A percentile compares a stretch with the other conserved stretches of the same genome.
phyloP scores from a whole-genome alignment of 2,797 vertebrate species.

The Ataeniobius toweri region DNA sequence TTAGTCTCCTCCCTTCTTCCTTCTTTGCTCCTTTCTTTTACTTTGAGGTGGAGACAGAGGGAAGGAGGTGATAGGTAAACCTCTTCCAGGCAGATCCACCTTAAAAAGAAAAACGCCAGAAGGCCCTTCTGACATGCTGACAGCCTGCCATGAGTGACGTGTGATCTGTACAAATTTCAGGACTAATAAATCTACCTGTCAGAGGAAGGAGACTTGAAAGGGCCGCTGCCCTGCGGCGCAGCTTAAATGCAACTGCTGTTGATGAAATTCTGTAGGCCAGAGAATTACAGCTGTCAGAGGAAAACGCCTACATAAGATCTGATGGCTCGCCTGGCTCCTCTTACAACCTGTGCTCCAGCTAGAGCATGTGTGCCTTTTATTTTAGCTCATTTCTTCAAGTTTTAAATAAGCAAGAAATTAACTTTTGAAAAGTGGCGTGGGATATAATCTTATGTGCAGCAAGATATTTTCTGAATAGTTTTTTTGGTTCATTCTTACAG shows the following conservation, averaged over 20 bases:
- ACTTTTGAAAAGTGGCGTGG: conserved; percentile 53
- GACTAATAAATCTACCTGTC: conserved; percentile 99
- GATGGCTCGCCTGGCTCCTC: conserved; percentile 80
- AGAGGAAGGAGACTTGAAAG: conserved; percentile 97
- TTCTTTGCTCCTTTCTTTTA: not conserved
- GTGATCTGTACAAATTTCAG: conserved; percentile 99
- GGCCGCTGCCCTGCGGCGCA: conserved; percentile 91
- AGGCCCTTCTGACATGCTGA: conserved; percentile 86
- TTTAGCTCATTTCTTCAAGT: conserved; percentile 37
- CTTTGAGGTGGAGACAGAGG: conserved; percentile 20
- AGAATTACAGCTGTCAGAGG: conserved; percentile 99
- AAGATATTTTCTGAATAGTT: conserved; percentile 39
- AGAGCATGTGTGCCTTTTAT: conserved; percentile 12
- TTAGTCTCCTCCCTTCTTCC: not conserved
- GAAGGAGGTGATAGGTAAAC: conserved; percentile 37
- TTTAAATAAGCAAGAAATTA: conserved; percentile 53
- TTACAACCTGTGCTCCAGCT: conserved; percentile 64
- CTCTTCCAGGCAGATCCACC: conserved; percentile 65
- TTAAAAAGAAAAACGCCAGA: conserved; percentile 48
- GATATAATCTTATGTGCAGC: conserved; percentile 46
- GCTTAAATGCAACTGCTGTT: conserved; percentile 97
- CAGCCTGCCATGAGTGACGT: conserved; percentile 96
- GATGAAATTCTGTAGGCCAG: conserved; percentile 99
- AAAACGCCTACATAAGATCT: conserved; percentile 96
- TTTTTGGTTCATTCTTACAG: conserved; percentile 43